Base-by-base conservation (phyloP, 2,797 vertebrate genomes). In the Silurus lanzhouensis region DNA sequence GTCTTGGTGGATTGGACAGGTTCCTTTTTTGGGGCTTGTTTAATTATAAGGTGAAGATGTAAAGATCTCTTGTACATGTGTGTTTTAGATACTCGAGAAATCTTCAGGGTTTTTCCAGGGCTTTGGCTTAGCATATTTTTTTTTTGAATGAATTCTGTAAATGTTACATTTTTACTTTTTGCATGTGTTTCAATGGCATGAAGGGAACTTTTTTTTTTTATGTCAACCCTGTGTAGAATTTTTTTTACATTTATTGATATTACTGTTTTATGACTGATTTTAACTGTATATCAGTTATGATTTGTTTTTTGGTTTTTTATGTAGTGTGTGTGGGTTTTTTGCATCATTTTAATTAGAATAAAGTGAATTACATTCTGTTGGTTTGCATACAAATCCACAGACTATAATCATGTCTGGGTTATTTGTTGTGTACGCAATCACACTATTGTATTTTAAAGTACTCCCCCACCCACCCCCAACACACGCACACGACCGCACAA, bases 111-210 rank as follows among this genome's bases (percentile, higher is more conserved):
- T 78, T 63, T 83, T 83, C 38, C 57, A 83, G 68, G 81, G 81
- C 46, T 72, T 83, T 19, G 68, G 68, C 38, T 46, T 80, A 25
- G 60, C 14, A 20, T 81, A 64, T 90, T 89, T 55, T 22, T 91
- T 94, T 92, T 91, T 92, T 93, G 86, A 92, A 91, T 91, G 89
- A 92, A 25, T 75, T 84, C 57, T 67, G 20, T 84, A 74, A 82
- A 64, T 66, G n/a, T 86, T 71, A 78, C 91, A 90, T 88, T 90
- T 92, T 90, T 90, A 88, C 88, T 90, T 94, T 92, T 92, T 94
- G 94, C 93, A 95, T 95, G 93, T 91, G 85, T 93, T 94, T 94
- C 91, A 93, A 87, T 91, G 83, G 94, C 94, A 94, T 93, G 93
- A 92, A 64, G 86, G 91, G 88, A 89, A 85, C 38, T 85, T 86